phyloP scores from a whole-genome alignment of 1,140 invertebrate species.

The Cydia fagiglandana region DNA sequence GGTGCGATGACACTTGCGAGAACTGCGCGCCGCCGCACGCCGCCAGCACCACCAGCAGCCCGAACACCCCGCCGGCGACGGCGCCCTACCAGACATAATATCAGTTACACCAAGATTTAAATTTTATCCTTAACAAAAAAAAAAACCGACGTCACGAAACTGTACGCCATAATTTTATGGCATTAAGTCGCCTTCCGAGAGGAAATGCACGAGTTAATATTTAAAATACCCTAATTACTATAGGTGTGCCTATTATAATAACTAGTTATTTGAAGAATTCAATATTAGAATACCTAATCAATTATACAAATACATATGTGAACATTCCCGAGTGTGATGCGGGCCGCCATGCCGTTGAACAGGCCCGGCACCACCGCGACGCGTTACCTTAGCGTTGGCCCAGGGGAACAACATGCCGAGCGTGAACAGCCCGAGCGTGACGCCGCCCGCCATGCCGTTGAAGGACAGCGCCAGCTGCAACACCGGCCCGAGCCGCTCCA shows the following conservation, averaged over 20 bases:
- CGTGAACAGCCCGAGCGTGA: constrained; percentile 91
- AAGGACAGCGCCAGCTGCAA: constrained; percentile 92
- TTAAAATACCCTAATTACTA: too few species aligned
- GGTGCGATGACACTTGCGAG: constrained; percentile 55
- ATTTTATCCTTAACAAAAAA: too few species aligned
- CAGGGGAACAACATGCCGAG: constrained; percentile 94
- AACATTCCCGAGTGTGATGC: constrained; percentile 91
- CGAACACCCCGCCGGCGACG: constrained; percentile 75
- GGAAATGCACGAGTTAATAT: too few species aligned
- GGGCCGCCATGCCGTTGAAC: constrained; percentile 94
- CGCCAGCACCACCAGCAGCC: constrained; percentile 72
- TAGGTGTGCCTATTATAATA: too few species aligned
- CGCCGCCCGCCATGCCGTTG: constrained; percentile 93
- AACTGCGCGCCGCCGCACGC: constrained; percentile 78
- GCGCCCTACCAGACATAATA: constrained; percentile 60
- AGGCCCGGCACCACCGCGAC: constrained; percentile 83
- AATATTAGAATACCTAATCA: too few species aligned
- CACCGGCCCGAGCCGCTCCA: constrained; percentile 89
- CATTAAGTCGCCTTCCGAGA: too few species aligned
- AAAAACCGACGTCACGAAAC: too few species aligned
- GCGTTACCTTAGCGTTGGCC: constrained; percentile 87
- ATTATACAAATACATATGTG: constrained; percentile 80
- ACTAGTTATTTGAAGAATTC: too few species aligned
- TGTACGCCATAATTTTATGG: too few species aligned
- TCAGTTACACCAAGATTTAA: too few species aligned